Conservation (phyloP, 2,888 invertebrate genomes). For the Clanis bilineata region DNA sequence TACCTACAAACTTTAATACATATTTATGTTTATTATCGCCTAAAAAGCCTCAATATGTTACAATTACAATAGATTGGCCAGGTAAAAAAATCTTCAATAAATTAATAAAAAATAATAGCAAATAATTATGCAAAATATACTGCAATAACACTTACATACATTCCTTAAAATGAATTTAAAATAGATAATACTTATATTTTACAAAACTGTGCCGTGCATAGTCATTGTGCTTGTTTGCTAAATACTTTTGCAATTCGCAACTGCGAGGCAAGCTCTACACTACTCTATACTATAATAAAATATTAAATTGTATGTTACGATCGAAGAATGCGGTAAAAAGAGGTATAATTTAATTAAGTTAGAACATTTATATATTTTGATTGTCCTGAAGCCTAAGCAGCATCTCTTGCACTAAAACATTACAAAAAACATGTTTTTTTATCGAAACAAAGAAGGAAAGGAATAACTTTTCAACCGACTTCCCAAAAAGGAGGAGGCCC, state of each 20-base stretch:
- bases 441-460: no score
- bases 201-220: background rate
- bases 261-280: slow-evolving; percentile 8
- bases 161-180: slow-evolving; percentile 7
- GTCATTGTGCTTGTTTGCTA: background rate
- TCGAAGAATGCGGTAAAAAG: background rate
- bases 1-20: no score
- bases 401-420: no score
- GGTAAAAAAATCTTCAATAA: background rate
- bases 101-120: background rate
- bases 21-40: background rate
- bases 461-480: no score
- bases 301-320: slow-evolving; percentile 8
- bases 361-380: no score
- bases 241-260: background rate
- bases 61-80: background rate
- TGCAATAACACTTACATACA: slow-evolving; percentile 1
- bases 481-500: no score
- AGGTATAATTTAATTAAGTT: no score
- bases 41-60: background rate
- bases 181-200: background rate
- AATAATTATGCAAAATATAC: slow-evolving; percentile 9
- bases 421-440: no score
- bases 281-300: background rate
- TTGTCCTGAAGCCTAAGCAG: no score